Percentiles rank a stretch among this genome's conserved stretches.
Evolutionary conservation across 2,888 invertebrate genomes (phyloP).

Genomic region (Luperina testacea): DNA sequence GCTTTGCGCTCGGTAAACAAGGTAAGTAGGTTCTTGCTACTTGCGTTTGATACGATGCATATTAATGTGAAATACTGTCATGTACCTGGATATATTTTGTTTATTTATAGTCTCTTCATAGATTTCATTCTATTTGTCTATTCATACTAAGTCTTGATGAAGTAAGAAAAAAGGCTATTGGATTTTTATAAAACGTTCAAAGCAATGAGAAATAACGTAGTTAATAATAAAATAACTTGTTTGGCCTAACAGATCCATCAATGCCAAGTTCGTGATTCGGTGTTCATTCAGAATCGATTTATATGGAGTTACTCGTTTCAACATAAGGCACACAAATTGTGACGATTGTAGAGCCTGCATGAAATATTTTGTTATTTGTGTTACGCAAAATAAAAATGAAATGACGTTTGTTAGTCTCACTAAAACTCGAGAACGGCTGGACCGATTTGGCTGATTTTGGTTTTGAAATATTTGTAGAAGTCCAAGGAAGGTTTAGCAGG

Average conservation of each 20-base stretch:
- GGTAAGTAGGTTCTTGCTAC: neutral
- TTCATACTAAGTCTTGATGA: neutral
- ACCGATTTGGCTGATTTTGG: too few species aligned
- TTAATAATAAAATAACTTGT: neutral
- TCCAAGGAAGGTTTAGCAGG: too few species aligned
- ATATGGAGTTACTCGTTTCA: slow-evolving; percentile 16
- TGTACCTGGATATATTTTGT: too few species aligned
- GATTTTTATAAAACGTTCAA: neutral
- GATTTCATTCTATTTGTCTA: neutral
- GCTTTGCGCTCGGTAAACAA: neutral
- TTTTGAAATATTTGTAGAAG: too few species aligned
- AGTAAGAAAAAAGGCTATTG: neutral
- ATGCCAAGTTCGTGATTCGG: slow-evolving; percentile 45
- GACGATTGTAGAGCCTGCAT: neutral
- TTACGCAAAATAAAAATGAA: neutral
- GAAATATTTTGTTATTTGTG: slow-evolving; percentile 3
- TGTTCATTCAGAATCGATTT: slow-evolving; percentile 52
- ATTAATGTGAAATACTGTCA: neutral
- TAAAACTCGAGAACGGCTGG: too few species aligned
- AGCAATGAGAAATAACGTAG: slow-evolving; percentile 22
- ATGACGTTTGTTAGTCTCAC: too few species aligned
- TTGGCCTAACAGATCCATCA: slow-evolving; percentile 50
- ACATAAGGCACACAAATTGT: neutral
- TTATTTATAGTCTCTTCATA: neutral
- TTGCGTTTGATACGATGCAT: neutral